These are phyloP conservation scores for Riparia riparia DNA, from an alignment of 2,113 vertebrate species.

Conservation along the genomic window DNA sequence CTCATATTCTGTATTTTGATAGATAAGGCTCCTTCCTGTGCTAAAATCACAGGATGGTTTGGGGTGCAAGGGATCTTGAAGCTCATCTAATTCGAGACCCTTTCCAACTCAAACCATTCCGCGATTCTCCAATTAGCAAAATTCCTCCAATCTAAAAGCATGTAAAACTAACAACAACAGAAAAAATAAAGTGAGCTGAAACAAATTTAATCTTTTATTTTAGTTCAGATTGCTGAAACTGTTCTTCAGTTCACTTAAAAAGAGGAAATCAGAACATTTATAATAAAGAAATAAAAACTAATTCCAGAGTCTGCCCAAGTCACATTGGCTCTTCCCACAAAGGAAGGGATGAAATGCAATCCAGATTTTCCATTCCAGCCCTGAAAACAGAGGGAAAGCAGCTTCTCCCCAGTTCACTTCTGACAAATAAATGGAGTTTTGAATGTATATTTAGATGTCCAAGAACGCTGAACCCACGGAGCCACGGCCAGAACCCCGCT, in stretches of 20 bases:
- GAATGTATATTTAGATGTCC: background rate
- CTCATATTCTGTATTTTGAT: background rate
- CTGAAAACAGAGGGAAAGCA: background rate
- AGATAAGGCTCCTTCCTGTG: fast-evolving
- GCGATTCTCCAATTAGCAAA: background rate
- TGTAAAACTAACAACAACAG: fast-evolving
- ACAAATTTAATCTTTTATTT: background rate
- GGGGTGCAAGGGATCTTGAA: background rate
- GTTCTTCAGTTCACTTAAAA: background rate
- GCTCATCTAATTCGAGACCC: background rate
- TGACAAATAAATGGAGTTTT: background rate
- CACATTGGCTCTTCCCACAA: background rate
- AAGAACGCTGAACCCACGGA: background rate
- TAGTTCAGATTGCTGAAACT: background rate
- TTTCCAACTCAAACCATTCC: background rate
- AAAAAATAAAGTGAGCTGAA: background rate
- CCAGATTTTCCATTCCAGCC: background rate
- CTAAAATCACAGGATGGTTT: background rate
- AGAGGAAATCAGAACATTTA: background rate
- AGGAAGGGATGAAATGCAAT: background rate
- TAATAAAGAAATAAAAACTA: background rate
- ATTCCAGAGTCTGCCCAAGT: background rate
- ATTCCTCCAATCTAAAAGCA: background rate
- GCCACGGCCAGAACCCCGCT: fast-evolving
- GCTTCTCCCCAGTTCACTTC: background rate